Evolutionary conservation across 1,140 invertebrate genomes (phyloP), one percentile per base, ranked within the genome.

Genomic region (Mylabris phalerata): DNA sequence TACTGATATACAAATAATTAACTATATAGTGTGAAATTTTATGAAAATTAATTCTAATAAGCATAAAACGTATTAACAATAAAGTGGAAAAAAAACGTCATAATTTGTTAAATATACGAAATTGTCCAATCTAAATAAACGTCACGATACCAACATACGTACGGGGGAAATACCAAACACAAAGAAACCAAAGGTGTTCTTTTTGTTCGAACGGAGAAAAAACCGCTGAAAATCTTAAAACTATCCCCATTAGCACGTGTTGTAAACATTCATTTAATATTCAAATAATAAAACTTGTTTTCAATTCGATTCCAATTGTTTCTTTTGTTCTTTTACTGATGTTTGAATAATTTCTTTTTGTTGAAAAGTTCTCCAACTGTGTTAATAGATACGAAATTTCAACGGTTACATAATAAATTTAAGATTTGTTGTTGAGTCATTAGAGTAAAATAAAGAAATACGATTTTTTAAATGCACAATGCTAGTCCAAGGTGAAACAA

Each of bases 391-490:
- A 19, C 19, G 19, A 19, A 32, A 32, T 32, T 32, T 32, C 32
- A 32, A 32, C 4, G 32, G 7, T 32, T 32, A 32, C 32, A 32
- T 32, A 32, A 32, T 32, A 32, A 55, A 55, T 59, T 47, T 47
- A 55, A 55, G 52, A 55, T 55, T 59, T 62, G 60, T 65, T 64
- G 59, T 65, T 64, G 59, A 65, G 60, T 65, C 63, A 65, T 57
- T 65, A 19, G 19, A 19, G 19, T 19, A 19, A 19, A 19, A 19
- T 55, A 19, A 48, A 47, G 56, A 62, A 57, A 62, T 57, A 48
- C 50, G 56, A 54, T 51, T 60, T 59, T 59, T 59, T 57, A 63
- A 60, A 46, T 63, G 58, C 58, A 60, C 51, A 63, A 63, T 57
- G 50, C 50, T 51, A 48, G 55, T 62, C 55, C 63, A 65, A 65